Evolutionary conservation across 2,797 vertebrate species (phyloP).

Genomic region (Stomatorhinus walkeri): DNA sequence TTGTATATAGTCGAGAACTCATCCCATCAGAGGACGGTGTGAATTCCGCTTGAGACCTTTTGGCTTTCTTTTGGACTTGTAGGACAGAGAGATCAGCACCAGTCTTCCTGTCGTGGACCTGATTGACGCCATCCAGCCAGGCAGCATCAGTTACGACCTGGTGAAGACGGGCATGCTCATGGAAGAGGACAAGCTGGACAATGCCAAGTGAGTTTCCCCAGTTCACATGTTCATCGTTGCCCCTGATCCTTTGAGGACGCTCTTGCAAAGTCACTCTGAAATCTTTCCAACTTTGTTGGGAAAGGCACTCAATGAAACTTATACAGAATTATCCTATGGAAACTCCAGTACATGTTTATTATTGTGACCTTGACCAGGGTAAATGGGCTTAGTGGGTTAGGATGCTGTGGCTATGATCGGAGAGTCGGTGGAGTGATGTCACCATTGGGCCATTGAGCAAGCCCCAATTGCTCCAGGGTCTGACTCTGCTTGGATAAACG

Average conservation of each 20-base stretch:
- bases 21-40: background rate
- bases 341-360: background rate
- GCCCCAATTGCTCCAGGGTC: background rate
- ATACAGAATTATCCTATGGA: background rate
- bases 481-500: background rate
- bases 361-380: background rate
- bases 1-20: background rate
- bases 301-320: background rate
- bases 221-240: background rate
- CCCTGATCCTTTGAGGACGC: background rate
- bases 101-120: constrained; percentile 87
- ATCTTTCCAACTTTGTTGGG: background rate
- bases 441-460: background rate
- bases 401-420: background rate
- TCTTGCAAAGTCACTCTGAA: background rate
- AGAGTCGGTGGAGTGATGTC: background rate
- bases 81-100: constrained; percentile 83
- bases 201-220: constrained; percentile 76
- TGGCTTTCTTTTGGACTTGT: constrained; percentile 14
- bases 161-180: constrained; percentile 70
- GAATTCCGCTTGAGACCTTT: background rate
- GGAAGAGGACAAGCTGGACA: constrained; percentile 81
- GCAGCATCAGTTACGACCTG: constrained; percentile 85
- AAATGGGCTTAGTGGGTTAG: background rate
- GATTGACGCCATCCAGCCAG: constrained; percentile 88